Conservation (phyloP, 2,113 vertebrate genomes). For the Abramis brama region DNA sequence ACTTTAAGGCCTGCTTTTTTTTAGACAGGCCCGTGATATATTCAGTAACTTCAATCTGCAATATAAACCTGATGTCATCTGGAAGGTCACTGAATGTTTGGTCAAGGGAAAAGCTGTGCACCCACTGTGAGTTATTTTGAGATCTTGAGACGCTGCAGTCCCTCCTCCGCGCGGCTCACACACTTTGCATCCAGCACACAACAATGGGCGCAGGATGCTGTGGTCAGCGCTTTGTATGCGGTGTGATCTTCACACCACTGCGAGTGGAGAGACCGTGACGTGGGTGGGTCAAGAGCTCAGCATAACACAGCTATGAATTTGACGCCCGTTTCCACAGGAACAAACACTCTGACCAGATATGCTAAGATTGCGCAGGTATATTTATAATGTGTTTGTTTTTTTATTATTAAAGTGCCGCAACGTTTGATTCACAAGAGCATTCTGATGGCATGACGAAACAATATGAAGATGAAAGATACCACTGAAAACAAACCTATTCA, state of each 20-base stretch:
- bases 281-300: conserved; percentile 31
- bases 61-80: conserved; percentile 11
- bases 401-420: not conserved
- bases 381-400: not conserved
- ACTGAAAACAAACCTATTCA: not conserved
- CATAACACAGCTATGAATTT: not conserved
- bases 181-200: not conserved
- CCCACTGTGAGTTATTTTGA: conserved; percentile 46
- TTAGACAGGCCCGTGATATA: not conserved
- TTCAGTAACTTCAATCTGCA: not conserved
- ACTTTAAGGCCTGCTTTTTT: not conserved
- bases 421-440: not conserved
- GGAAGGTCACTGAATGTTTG: conserved; percentile 4
- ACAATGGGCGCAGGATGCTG: conserved; percentile 41
- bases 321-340: not conserved
- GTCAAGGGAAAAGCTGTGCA: conserved; percentile 33
- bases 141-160: conserved; percentile 30
- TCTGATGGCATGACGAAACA: not conserved
- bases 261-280: conserved; percentile 42
- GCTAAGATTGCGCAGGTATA: not conserved
- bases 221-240: not conserved
- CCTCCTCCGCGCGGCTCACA: conserved; percentile 22
- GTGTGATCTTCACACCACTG: conserved; percentile 29
- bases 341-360: not conserved
- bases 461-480: too few species aligned